phyloP scores from a whole-genome alignment of 2,888 invertebrate species.

The Hipparchia sbordonii region DNA sequence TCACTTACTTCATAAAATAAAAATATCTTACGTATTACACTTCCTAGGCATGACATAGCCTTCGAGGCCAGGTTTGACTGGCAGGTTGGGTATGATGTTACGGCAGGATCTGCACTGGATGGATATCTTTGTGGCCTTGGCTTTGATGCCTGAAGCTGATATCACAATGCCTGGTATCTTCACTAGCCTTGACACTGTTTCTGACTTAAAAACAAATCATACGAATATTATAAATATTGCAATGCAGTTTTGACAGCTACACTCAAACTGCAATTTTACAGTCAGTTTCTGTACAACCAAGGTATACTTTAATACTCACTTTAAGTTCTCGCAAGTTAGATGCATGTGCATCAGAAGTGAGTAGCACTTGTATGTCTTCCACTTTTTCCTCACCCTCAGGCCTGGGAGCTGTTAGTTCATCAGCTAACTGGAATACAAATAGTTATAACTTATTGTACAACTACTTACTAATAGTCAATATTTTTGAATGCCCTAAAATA shows the following conservation, averaged over 20 bases:
- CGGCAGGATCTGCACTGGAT: conserved; percentile 98
- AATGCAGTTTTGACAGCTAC: too few species aligned
- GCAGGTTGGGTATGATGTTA: conserved; percentile 93
- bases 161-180: conserved; percentile 98
- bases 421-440: conserved; percentile 85
- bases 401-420: conserved; percentile 97
- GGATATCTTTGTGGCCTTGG: conserved; percentile 97
- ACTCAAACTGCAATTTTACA: too few species aligned
- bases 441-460: background rate
- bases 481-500: too few species aligned
- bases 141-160: conserved; percentile 95
- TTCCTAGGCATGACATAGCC: conserved; percentile 97
- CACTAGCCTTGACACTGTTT: conserved; percentile 95
- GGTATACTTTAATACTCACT: conserved; percentile 69
- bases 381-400: conserved; percentile 94
- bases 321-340: conserved; percentile 92
- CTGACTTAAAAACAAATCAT: conserved; percentile 85
- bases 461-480: background rate
- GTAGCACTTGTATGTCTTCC: conserved; percentile 95
- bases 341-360: conserved; percentile 92
- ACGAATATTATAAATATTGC: too few species aligned
- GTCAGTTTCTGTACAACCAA: background rate
- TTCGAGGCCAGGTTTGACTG: conserved; percentile 97
- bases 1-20: conserved; percentile 89
- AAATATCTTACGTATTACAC: conserved; percentile 89